Evolutionary conservation across 2,113 vertebrate species (phyloP).

Genomic region (Carassius auratus): DNA sequence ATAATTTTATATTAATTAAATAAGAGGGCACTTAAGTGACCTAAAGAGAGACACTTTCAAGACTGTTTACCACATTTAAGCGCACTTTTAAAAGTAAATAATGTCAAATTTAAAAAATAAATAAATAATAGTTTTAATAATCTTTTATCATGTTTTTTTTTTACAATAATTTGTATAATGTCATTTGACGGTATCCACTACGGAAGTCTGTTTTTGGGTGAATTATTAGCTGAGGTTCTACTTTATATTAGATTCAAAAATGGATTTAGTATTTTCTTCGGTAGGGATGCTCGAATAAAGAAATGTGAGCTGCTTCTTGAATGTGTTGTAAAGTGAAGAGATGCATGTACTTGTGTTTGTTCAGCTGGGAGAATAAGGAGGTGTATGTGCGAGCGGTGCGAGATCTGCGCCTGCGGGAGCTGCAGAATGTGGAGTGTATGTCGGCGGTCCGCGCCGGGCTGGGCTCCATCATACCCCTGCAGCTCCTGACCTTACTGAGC

Average conservation of each 20-base stretch:
- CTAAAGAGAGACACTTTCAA: too few relatives aligned
- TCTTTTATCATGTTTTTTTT: too few relatives aligned
- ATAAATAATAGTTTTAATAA: too few relatives aligned
- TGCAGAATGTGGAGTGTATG: slow-evolving; percentile 89
- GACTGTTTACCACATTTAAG: too few relatives aligned
- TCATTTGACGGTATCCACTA: too few relatives aligned
- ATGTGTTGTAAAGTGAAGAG: neutral
- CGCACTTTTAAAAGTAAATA: too few relatives aligned
- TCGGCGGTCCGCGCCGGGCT: slow-evolving; percentile 88
- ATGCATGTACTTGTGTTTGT: slow-evolving; percentile 1
- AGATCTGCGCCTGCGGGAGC: slow-evolving; percentile 86
- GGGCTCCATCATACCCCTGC: slow-evolving; percentile 92
- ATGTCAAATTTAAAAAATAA: too few relatives aligned
- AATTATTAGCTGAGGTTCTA: neutral
- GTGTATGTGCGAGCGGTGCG: slow-evolving; percentile 86
- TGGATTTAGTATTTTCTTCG: neutral
- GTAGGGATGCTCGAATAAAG: neutral
- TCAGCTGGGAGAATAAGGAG: slow-evolving; percentile 96
- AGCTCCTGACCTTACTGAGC: slow-evolving; percentile 90
- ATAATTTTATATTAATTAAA: too few relatives aligned
- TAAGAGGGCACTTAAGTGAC: too few relatives aligned
- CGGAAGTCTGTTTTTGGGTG: too few relatives aligned
- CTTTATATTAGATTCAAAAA: neutral
- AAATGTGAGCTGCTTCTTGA: neutral
- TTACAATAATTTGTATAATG: too few relatives aligned